phyloP scores from a whole-genome alignment of 2,113 vertebrate genomes.

The Strigops habroptila region DNA sequence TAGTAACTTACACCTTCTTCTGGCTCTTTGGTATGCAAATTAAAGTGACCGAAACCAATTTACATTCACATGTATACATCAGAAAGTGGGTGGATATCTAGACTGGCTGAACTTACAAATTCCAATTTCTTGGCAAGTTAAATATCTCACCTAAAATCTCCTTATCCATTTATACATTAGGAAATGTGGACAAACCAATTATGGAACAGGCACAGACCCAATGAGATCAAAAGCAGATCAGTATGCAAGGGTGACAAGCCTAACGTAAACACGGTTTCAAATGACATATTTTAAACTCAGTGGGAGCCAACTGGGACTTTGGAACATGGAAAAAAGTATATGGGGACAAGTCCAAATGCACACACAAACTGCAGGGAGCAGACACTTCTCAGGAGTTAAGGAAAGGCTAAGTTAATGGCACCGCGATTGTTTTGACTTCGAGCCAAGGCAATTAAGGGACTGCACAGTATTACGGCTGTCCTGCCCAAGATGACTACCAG shows the following conservation, averaged over 20 bases:
- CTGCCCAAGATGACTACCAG: background rate
- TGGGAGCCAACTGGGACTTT: background rate
- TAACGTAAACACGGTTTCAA: conserved; percentile 45
- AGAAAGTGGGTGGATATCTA: conserved; percentile 50
- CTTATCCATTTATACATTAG: conserved; percentile 62
- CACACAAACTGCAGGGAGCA: background rate
- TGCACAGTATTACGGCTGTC: background rate
- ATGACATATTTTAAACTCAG: conserved; percentile 36
- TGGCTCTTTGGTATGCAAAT: conserved; percentile 55
- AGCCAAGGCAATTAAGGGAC: conserved; percentile 11
- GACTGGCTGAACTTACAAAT: conserved; percentile 46
- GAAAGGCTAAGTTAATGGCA: background rate
- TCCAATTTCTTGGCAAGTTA: conserved; percentile 54
- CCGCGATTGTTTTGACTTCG: background rate
- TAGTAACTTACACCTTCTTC: conserved; percentile 56
- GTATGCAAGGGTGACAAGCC: conserved; percentile 33
- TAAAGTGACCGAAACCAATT: conserved; percentile 31
- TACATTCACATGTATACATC: conserved; percentile 13
- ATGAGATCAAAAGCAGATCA: conserved; percentile 20
- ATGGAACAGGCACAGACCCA: conserved; percentile 23
- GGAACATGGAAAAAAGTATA: background rate
- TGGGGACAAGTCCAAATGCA: background rate
- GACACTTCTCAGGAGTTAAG: background rate
- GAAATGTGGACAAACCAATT: conserved; percentile 38
- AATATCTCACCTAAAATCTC: conserved; percentile 45